Base-by-base conservation (phyloP, 2,113 vertebrate genomes). In the Rhineura floridana region DNA sequence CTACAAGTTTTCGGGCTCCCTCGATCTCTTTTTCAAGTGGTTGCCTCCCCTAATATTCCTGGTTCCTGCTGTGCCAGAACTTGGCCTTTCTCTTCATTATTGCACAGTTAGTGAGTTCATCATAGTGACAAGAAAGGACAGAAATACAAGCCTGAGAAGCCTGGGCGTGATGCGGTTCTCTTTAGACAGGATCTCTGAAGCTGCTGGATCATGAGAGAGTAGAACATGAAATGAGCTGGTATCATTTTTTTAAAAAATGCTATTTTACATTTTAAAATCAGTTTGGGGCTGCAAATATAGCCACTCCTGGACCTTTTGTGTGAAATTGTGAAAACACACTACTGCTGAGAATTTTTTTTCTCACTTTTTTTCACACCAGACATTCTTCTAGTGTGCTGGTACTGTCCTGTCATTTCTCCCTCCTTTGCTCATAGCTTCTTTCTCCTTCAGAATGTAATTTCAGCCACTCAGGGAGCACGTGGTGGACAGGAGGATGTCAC, bases 241-340 rank as follows among this genome's bases (percentile, higher is more conserved):
- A 78, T 89, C 81, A 91, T 91, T n/a, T 2, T 7, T 92, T 85
- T 67, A 88, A 91, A 13, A 83, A 76, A 81, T 65, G 86, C 91
- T 77, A 72, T 19, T 50, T 52, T 42, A 86, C 91, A 91, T 95
- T 93, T 90, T 95, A 86, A 94, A 93, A 93, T 81, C 89, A 86
- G 85, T 89, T 87, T 76, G 52, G 75, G 73, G 55, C 50, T 33
- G 69, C 86, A 73, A 84, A 92, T 80, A 75, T 88, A 90, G 69
- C 42, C 6, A 83, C 75, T 86, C 55, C 65, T 81, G 81, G 89
- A 52, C 80, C 75, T 1, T 79, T 19, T 77, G 91, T 88, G 2
- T 81, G 84, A 59, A 73, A 75, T 48, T 3, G 15, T 28, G 44
- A n/a, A 48, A 33, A n/a, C 0, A 4, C 11, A 15, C 55, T 28